These are phyloP conservation scores for Amazona vittata DNA, from an alignment of 2,113 vertebrate species.

Conservation along the genomic window DNA sequence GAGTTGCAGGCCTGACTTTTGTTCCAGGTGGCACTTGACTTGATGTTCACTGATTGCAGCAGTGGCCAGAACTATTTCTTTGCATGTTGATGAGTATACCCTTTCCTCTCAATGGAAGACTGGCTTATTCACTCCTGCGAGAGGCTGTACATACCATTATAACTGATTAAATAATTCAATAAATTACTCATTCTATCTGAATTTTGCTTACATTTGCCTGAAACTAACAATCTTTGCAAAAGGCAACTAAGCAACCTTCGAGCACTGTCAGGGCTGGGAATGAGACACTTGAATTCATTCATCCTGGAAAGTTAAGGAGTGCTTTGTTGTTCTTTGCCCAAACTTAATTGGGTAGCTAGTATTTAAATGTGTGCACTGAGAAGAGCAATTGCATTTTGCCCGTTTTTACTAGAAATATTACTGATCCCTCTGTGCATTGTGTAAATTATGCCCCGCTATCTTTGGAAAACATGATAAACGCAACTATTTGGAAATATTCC, in stretches of 20 bases:
- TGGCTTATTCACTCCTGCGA: background rate
- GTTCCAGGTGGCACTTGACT: background rate
- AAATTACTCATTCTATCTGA: background rate
- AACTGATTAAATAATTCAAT: background rate
- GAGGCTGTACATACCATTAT: background rate
- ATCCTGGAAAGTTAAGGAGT: background rate
- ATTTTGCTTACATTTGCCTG: background rate
- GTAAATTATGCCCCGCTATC: background rate
- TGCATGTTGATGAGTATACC: rapidly evolving
- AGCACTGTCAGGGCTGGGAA: background rate
- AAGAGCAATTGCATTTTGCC: background rate
- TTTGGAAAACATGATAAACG: background rate
- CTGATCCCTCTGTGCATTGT: background rate
- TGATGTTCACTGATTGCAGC: background rate
- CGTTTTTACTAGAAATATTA: background rate
- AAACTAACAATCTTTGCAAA: background rate
- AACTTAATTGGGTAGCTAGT: background rate
- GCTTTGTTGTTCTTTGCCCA: background rate
- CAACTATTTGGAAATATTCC: background rate
- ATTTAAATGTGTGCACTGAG: background rate
- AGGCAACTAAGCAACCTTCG: background rate
- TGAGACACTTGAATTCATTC: background rate
- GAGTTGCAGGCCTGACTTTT: background rate
- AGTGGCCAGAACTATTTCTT: background rate
- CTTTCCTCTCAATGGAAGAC: background rate